Percentiles rank a stretch among this genome's conserved stretches.
Conservation (phyloP, 2,797 vertebrate species). For the Peromyscus melanophrys region DNA sequence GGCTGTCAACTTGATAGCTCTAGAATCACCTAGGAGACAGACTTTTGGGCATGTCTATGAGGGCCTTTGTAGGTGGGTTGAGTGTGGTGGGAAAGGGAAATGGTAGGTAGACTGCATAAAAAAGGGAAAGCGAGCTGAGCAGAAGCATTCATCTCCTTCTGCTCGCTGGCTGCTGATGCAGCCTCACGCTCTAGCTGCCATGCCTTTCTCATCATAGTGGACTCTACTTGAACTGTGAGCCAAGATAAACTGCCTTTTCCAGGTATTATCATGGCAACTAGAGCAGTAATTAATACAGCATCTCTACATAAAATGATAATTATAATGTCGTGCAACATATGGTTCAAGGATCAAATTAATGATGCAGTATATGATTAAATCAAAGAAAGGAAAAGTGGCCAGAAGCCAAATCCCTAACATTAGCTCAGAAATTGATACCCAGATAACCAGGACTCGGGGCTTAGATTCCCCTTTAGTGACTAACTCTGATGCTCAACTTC, state of each 20-base stretch:
- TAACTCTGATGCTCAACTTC: not conserved
- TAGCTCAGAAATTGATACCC: not conserved
- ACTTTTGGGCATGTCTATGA: not conserved
- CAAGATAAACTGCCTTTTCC: not conserved
- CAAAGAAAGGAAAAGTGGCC: constrained; percentile 14
- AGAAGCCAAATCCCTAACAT: not conserved
- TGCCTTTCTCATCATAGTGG: not conserved
- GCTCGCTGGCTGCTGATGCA: not conserved
- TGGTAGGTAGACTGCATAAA: not conserved
- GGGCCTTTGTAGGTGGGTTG: not conserved
- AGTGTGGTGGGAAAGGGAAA: not conserved
- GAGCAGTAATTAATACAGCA: not conserved
- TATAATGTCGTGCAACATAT: not conserved
- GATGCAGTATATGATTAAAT: not conserved
- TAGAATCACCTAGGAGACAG: not conserved
- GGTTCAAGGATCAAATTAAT: constrained; percentile 14
- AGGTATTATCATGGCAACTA: not conserved
- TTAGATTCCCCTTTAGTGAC: not conserved
- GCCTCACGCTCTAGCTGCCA: not conserved
- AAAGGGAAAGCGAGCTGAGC: not conserved
- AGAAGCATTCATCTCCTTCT: not conserved
- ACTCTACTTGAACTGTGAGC: not conserved
- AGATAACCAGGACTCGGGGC: not conserved
- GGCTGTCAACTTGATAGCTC: not conserved
- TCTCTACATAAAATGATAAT: not conserved